Conservation (phyloP, 2,113 vertebrate genomes). For the Pygoscelis adeliae region DNA sequence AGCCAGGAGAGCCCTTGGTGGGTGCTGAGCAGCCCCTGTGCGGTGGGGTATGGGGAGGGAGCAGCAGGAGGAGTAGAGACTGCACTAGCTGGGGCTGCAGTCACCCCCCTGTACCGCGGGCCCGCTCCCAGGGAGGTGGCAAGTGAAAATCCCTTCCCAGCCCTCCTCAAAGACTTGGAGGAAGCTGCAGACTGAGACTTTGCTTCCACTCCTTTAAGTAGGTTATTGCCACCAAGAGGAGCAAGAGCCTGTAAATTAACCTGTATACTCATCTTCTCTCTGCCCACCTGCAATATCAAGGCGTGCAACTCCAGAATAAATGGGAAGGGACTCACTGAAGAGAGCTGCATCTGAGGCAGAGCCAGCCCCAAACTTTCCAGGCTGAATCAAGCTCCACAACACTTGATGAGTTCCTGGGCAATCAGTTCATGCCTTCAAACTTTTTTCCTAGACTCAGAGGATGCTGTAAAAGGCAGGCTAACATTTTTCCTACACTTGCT, state of each 20-base stretch:
- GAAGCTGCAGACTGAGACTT: neutral
- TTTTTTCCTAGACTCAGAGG: neutral
- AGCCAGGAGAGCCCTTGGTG: neutral
- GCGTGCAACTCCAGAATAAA: neutral
- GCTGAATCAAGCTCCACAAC: neutral
- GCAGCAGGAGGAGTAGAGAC: neutral
- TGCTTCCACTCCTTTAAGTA: neutral
- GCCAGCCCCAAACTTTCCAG: neutral
- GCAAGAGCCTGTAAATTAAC: neutral
- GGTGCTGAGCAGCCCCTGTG: neutral
- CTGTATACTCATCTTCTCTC: neutral
- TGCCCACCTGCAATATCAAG: neutral
- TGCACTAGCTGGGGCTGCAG: accelerated
- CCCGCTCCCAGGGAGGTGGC: accelerated
- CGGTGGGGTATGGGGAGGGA: accelerated
- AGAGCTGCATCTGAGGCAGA: neutral
- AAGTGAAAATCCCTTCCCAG: neutral
- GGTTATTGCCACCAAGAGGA: neutral
- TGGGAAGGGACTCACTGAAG: neutral
- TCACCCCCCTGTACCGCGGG: accelerated
- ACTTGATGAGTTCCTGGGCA: neutral
- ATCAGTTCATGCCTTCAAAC: neutral
- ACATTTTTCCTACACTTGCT: neutral
- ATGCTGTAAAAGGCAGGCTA: neutral
- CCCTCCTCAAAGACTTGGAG: neutral